These are phyloP conservation scores for Buphagus erythrorhynchus DNA, from an alignment of 2,797 vertebrate species.

Conservation along the genomic window DNA sequence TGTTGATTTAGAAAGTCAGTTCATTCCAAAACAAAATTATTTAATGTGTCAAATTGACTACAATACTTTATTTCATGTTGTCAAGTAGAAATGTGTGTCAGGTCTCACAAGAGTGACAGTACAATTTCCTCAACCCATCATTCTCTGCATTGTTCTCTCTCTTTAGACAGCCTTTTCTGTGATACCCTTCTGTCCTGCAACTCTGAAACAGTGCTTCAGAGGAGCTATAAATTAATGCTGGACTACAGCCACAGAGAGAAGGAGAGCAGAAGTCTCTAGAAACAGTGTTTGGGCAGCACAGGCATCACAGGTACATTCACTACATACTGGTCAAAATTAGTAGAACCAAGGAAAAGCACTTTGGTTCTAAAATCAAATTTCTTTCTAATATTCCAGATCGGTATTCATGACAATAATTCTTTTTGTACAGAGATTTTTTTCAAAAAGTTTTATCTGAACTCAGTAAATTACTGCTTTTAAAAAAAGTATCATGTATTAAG, in stretches of 20 bases:
- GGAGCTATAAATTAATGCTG: background rate
- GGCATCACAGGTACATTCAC: background rate
- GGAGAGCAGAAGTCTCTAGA: background rate
- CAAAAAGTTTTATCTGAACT: background rate
- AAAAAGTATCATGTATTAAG: background rate
- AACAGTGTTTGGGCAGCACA: background rate
- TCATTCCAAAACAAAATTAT: background rate
- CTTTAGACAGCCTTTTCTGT: background rate
- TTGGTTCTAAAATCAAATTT: background rate
- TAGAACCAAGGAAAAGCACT: background rate
- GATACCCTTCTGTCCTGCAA: background rate
- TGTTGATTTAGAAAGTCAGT: background rate
- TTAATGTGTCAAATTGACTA: background rate
- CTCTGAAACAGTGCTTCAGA: background rate
- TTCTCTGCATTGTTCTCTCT: background rate
- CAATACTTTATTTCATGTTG: background rate
- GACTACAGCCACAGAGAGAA: background rate
- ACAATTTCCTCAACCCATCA: background rate
- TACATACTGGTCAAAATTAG: background rate
- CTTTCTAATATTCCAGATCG: background rate
- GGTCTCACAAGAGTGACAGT: background rate
- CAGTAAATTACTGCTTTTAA: background rate
- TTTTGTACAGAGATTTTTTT: background rate
- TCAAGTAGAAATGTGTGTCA: background rate
- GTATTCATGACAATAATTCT: background rate